A percentile compares a stretch with the other conserved stretches of the same genome.
These are phyloP conservation scores for Rhinogobio ventralis DNA, from an alignment of 2,797 vertebrate species.

Conservation along the genomic window DNA sequence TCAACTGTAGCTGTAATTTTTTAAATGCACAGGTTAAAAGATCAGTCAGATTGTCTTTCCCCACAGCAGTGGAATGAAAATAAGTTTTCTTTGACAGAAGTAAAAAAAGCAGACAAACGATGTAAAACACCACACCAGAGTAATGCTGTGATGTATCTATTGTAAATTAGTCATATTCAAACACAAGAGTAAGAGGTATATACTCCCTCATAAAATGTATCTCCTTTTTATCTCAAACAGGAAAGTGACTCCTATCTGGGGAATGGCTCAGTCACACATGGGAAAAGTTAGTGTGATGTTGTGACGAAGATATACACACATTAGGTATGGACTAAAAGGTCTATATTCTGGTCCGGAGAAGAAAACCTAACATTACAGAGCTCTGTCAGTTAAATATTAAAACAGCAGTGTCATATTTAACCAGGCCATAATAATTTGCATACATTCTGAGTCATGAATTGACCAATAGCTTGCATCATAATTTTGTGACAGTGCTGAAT, in stretches of 20 bases:
- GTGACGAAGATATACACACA: background rate
- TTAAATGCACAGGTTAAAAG: too few relatives aligned
- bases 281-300: background rate
- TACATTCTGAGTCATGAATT: conserved; percentile 29
- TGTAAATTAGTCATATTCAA: background rate
- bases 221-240: background rate
- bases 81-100: background rate
- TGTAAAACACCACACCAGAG: background rate
- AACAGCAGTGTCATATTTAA: conserved; percentile 10
- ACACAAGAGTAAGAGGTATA: background rate
- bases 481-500: conserved; percentile 5
- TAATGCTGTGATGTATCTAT: background rate
- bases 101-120: background rate
- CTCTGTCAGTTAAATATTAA: background rate
- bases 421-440: background rate
- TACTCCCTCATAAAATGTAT: background rate
- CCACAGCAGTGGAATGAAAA: conserved; percentile 37
- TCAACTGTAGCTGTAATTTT: background rate
- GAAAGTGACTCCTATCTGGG: background rate
- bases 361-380: background rate
- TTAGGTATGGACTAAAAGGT: background rate
- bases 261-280: background rate
- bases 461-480: background rate
- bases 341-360: background rate
- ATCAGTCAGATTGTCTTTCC: background rate